Evolutionary conservation across 2,888 invertebrate genomes (phyloP).

Genomic region (Polydrusus tereticollis): DNA sequence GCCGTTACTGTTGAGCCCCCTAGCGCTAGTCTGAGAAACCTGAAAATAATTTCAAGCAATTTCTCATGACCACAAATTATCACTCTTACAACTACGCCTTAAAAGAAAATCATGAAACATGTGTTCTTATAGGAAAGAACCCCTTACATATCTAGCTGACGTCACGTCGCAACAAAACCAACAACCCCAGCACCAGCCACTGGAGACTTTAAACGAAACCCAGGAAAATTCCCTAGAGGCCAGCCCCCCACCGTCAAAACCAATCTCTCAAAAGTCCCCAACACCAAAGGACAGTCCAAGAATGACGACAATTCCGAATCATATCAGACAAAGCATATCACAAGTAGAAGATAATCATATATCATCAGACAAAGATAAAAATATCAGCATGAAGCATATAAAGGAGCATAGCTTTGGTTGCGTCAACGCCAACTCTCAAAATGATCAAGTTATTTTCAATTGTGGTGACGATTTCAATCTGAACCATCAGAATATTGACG

Average conservation of each 20-base stretch:
- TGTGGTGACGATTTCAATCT: constrained; percentile 27
- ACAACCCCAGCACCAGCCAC: constrained; percentile 55
- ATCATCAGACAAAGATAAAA: constrained; percentile 74
- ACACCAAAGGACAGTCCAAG: constrained; percentile 18
- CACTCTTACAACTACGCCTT: no score
- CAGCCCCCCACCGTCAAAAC: constrained; percentile 14
- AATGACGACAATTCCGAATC: constrained; percentile 48
- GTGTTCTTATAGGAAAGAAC: constrained; percentile 69
- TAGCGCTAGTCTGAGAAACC: no score
- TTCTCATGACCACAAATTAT: no score
- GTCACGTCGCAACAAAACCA: constrained; percentile 48
- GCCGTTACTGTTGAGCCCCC: no score
- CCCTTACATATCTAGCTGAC: constrained; percentile 65
- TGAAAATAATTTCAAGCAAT: no score
- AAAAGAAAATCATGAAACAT: no score
- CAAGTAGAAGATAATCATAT: constrained; percentile 21
- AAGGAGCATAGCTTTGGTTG: constrained; percentile 34
- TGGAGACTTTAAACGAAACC: constrained; percentile 55
- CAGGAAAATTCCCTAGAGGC: constrained; percentile 43
- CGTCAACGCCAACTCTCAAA: background rate
- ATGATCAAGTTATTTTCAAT: background rate
- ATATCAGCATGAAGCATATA: constrained; percentile 68
- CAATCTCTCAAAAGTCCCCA: constrained; percentile 11
- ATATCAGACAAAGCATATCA: constrained; percentile 48
- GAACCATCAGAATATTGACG: constrained; percentile 7